phyloP scores from a whole-genome alignment of 2,888 invertebrate genomes.

The Abrostola tripartita region DNA sequence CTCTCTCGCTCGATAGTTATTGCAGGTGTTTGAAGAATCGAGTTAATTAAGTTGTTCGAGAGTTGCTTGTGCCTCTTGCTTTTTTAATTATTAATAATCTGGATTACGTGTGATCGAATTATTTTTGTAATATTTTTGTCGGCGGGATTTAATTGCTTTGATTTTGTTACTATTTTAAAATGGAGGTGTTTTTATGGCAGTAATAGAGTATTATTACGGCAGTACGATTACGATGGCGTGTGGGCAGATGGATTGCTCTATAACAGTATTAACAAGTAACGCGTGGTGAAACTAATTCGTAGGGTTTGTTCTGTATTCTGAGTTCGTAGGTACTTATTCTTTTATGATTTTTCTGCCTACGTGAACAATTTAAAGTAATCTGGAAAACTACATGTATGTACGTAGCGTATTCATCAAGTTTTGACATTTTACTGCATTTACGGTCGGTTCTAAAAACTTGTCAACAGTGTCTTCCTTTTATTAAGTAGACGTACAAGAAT shows the following conservation, averaged over 20 bases:
- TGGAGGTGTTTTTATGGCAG: constrained; percentile 23
- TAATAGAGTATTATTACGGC: not conserved
- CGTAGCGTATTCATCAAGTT: too few relatives aligned
- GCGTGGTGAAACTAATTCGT: not conserved
- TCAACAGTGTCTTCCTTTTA: too few relatives aligned
- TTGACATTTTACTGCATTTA: too few relatives aligned
- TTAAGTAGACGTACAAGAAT: too few relatives aligned
- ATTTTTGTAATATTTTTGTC: constrained; percentile 17
- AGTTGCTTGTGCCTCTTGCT: constrained; percentile 14
- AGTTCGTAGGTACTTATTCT: too few relatives aligned
- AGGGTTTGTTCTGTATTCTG: too few relatives aligned
- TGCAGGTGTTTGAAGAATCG: constrained; percentile 42
- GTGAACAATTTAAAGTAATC: too few relatives aligned
- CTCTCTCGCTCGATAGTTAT: constrained; percentile 23
- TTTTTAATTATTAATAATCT: constrained; percentile 43
- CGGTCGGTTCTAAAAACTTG: too few relatives aligned
- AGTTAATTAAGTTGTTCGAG: constrained; percentile 47
- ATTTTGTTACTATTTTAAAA: constrained; percentile 10
- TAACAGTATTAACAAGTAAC: not conserved
- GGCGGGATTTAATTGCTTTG: constrained; percentile 9
- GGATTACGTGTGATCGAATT: constrained; percentile 31
- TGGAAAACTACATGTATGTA: too few relatives aligned
- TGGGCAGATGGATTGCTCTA: constrained; percentile 1
- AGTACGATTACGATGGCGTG: not conserved
- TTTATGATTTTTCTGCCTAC: too few relatives aligned